Conservation (phyloP, 2,113 vertebrate species). For the Poicephalus meyeri region DNA sequence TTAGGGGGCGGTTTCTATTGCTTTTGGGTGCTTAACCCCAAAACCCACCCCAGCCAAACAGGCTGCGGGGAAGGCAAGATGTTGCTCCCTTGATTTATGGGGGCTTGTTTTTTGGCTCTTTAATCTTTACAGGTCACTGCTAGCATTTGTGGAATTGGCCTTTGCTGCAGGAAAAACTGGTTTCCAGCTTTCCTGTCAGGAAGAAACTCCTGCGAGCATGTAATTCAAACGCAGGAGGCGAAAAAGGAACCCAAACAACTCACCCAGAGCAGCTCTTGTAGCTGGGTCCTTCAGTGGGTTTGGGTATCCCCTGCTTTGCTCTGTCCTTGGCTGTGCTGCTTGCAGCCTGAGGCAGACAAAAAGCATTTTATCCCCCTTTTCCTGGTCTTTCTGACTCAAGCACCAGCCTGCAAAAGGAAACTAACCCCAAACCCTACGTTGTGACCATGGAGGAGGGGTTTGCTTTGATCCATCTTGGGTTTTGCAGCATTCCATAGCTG, state of each 20-base stretch:
- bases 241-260: not conserved
- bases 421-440: not conserved
- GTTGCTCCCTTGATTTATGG: conserved; percentile 2
- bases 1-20: not conserved
- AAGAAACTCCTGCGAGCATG: not conserved
- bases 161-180: conserved; percentile 35
- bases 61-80: not conserved
- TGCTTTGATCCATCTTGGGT: not conserved
- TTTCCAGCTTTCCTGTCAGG: not conserved
- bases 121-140: conserved; percentile 10
- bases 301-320: not conserved
- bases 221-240: not conserved
- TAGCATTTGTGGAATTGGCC: conserved; percentile 22
- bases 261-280: not conserved
- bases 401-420: not conserved
- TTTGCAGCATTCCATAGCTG: not conserved
- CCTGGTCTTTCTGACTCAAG: not conserved
- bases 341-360: not conserved
- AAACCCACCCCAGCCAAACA: not conserved
- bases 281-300: not conserved
- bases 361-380: not conserved
- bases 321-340: not conserved
- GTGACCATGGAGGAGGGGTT: not conserved
- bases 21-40: not conserved
- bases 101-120: not conserved